These are phyloP conservation scores for Calcarius lapponicus DNA, from an alignment of 2,797 vertebrate species.

Conservation along the genomic window DNA sequence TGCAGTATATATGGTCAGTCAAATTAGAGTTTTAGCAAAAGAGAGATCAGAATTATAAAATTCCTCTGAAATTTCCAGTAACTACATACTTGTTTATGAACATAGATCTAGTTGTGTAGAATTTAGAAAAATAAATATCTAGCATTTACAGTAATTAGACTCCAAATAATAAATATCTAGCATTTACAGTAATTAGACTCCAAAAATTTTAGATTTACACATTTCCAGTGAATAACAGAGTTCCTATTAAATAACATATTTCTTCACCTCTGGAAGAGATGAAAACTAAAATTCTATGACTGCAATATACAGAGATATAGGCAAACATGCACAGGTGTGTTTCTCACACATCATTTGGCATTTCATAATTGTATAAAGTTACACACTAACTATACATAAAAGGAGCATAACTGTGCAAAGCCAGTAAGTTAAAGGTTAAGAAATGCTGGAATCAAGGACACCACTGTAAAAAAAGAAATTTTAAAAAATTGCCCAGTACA, in stretches of 20 bases:
- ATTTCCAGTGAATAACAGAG: neutral
- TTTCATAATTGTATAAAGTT: neutral
- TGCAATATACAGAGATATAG: neutral
- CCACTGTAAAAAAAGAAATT: neutral
- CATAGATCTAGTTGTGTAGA: neutral
- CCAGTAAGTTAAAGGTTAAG: neutral
- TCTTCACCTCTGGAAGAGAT: neutral
- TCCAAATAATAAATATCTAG: neutral
- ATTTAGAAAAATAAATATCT: neutral
- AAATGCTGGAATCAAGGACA: neutral
- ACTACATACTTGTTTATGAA: neutral
- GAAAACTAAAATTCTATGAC: neutral
- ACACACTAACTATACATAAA: neutral
- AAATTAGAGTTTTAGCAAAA: neutral
- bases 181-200: neutral
- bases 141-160: neutral
- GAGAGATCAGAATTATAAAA: neutral
- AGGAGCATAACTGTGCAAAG: neutral
- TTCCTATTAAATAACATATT: neutral
- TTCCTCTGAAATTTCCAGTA: neutral
- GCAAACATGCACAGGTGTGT: neutral
- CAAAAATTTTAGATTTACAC: neutral
- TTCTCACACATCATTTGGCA: neutral
- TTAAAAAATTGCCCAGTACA: accelerated
- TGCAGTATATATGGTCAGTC: neutral